These are phyloP conservation scores for Drosophila prolongata DNA, from an alignment of 2,888 invertebrate species.

Conservation along the genomic window DNA sequence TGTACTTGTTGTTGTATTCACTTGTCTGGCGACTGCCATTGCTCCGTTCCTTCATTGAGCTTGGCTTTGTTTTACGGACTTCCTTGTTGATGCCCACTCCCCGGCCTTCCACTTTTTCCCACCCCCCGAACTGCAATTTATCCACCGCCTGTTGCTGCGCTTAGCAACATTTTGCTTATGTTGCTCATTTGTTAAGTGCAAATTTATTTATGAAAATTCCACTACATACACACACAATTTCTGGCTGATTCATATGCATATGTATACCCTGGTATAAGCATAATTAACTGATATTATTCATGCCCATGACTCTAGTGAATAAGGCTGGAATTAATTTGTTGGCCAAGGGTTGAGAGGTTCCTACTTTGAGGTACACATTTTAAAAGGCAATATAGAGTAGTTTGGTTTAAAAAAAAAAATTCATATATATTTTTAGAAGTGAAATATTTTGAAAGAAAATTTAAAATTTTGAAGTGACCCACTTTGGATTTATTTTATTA, in stretches of 20 bases:
- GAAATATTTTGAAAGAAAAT: no score
- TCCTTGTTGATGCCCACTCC: slow-evolving; percentile 59
- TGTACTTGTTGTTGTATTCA: slow-evolving; percentile 35
- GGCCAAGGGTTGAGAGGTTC: slow-evolving; percentile 26
- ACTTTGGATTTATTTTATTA: neutral
- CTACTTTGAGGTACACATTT: neutral
- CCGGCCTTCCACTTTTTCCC: neutral
- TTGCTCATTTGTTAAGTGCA: slow-evolving; percentile 68
- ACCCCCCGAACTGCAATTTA: slow-evolving; percentile 17
- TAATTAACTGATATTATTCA: slow-evolving; percentile 76
- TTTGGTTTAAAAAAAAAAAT: no score
- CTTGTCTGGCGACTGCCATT: slow-evolving; percentile 38
- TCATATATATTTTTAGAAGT: neutral
- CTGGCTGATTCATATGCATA: slow-evolving; percentile 28
- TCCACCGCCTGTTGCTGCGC: slow-evolving; percentile 68
- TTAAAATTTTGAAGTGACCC: no score
- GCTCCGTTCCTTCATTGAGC: slow-evolving; percentile 55
- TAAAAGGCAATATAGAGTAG: neutral
- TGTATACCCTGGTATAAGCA: slow-evolving; percentile 25
- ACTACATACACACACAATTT: slow-evolving; percentile 27
- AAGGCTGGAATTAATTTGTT: slow-evolving; percentile 30
- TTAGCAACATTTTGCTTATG: slow-evolving; percentile 72
- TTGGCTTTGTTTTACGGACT: slow-evolving; percentile 74
- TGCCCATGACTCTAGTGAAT: slow-evolving; percentile 64
- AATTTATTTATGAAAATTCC: slow-evolving; percentile 73